These are phyloP conservation scores for Stictonetta naevosa DNA, from an alignment of 2,113 vertebrate genomes.

Conservation along the genomic window DNA sequence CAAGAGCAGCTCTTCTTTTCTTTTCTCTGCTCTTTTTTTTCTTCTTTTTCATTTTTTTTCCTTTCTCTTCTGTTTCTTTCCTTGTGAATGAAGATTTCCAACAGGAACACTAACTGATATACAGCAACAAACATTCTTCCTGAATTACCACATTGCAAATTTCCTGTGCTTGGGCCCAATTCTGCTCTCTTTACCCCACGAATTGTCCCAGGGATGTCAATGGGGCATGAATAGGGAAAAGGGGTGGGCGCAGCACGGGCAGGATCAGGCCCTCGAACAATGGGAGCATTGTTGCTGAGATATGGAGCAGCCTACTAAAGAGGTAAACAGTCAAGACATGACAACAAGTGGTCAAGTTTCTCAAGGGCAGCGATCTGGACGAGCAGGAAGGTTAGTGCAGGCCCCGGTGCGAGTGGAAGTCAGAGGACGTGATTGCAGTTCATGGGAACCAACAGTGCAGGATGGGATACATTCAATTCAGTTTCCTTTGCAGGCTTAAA, in stretches of 20 bases:
- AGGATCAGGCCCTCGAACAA: slow-evolving; percentile 69
- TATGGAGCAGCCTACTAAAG: slow-evolving; percentile 49
- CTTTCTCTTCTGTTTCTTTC: not conserved
- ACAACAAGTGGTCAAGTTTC: slow-evolving; percentile 77
- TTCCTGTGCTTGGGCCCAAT: slow-evolving; percentile 58
- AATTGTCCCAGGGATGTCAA: not conserved
- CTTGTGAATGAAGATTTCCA: slow-evolving; percentile 36
- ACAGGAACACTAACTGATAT: slow-evolving; percentile 25
- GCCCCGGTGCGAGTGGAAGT: slow-evolving; percentile 83
- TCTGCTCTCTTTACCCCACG: not conserved
- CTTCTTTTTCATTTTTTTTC: not conserved
- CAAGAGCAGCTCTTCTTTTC: not conserved
- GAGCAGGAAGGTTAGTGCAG: slow-evolving; percentile 82
- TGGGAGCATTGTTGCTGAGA: slow-evolving; percentile 51
- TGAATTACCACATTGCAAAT: slow-evolving; percentile 5
- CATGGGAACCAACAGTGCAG: slow-evolving; percentile 98
- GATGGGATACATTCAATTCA: slow-evolving; percentile 99
- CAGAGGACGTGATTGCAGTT: slow-evolving; percentile 92
- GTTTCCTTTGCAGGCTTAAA: slow-evolving; percentile 97
- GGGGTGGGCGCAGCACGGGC: not conserved
- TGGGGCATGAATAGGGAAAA: not conserved
- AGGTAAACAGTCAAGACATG: slow-evolving; percentile 76
- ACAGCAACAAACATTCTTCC: slow-evolving; percentile 49
- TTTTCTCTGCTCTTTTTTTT: accelerated
- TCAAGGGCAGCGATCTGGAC: slow-evolving; percentile 81